These are phyloP conservation scores for Phoebastria nigripes DNA, from an alignment of 2,797 vertebrate genomes.

Conservation along the genomic window DNA sequence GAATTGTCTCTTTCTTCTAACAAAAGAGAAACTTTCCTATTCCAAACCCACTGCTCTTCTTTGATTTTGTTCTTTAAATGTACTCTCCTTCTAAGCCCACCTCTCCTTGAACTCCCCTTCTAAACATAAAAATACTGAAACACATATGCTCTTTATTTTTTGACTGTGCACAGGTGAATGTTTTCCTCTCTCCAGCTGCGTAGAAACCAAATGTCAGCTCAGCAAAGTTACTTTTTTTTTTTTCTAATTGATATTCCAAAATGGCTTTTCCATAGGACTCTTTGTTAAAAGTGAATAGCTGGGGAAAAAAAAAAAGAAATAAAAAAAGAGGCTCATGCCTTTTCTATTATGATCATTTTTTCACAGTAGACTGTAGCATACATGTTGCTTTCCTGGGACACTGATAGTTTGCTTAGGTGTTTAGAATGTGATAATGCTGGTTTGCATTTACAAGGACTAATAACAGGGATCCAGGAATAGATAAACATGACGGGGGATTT, in stretches of 20 bases:
- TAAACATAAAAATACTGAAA: not conserved
- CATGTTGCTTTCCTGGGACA: not conserved
- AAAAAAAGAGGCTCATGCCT: not conserved
- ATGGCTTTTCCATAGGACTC: not conserved
- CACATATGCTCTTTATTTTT: not conserved
- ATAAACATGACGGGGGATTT: constrained; percentile 52
- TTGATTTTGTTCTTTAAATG: not conserved
- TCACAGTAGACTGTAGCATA: not conserved
- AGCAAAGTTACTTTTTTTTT: not conserved
- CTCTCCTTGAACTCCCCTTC: constrained; percentile 2
- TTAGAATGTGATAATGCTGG: constrained; percentile 33
- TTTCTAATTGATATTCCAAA: not conserved
- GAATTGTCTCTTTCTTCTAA: not conserved
- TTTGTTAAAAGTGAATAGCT: not conserved
- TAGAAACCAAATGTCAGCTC: not conserved
- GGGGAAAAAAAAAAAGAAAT: not conserved
- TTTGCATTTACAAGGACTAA: constrained; percentile 30
- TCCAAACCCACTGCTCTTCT: not conserved
- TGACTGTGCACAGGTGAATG: not conserved
- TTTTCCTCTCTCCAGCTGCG: not conserved
- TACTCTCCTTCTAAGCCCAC: not conserved
- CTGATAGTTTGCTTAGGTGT: not conserved
- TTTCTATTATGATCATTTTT: not conserved
- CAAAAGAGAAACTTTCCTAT: not conserved
- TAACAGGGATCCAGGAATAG: constrained; percentile 35